These are phyloP conservation scores for Willisornis vidua DNA, from an alignment of 2,113 vertebrate species.

Conservation along the genomic window DNA sequence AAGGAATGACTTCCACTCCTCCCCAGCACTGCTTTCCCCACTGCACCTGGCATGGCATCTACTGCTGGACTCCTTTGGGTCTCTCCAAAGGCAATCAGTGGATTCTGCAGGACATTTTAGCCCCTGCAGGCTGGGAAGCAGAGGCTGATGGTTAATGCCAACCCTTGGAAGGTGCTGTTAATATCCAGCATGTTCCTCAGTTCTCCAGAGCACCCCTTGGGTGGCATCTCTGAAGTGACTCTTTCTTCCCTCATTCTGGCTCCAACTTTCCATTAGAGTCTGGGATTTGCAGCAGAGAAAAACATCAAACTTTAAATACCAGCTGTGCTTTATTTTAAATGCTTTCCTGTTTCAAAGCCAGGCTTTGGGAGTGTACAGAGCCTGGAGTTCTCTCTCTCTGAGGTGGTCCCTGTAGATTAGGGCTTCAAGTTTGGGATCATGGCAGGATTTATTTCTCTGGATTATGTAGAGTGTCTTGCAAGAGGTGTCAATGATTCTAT, in stretches of 20 bases:
- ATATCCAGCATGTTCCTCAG: background rate
- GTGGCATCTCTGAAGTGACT: background rate
- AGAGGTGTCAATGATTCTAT: no score
- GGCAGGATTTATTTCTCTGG: background rate
- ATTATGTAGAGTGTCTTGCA: background rate
- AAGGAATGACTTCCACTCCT: background rate
- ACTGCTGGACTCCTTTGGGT: background rate
- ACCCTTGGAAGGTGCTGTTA: rapidly evolving
- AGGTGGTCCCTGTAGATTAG: background rate
- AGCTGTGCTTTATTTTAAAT: background rate
- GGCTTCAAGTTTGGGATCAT: background rate
- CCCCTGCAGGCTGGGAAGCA: background rate
- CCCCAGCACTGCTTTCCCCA: background rate
- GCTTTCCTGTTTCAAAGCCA: background rate
- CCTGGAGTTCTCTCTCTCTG: background rate
- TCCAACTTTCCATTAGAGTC: background rate
- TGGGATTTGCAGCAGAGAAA: background rate
- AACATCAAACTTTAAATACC: background rate
- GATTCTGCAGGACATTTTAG: background rate
- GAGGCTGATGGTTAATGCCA: rapidly evolving
- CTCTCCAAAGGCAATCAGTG: background rate
- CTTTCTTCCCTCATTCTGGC: background rate
- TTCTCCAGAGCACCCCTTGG: background rate
- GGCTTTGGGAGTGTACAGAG: background rate
- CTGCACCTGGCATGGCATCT: background rate